These are phyloP conservation scores for Syrista parreyssii DNA, from an alignment of 2,888 invertebrate species.

Conservation along the genomic window DNA sequence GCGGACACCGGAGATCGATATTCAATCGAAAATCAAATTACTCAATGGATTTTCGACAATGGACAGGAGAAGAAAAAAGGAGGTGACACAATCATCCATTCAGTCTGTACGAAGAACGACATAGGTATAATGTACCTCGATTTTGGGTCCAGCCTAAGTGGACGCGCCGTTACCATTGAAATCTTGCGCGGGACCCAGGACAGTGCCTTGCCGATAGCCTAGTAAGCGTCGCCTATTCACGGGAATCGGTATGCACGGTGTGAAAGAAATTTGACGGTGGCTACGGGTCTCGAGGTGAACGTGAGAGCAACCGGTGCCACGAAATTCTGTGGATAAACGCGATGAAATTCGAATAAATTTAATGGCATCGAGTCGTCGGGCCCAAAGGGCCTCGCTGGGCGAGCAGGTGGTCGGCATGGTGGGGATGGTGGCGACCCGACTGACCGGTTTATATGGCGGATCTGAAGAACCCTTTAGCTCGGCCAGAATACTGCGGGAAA, in stretches of 20 bases:
- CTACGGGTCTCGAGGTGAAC: neutral
- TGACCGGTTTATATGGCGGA: slow-evolving; percentile 64
- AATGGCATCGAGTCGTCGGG: slow-evolving; percentile 47
- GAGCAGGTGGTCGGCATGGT: slow-evolving; percentile 60
- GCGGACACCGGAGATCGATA: neutral
- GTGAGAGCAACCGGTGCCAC: neutral
- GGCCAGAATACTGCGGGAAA: neutral
- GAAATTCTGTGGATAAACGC: slow-evolving; percentile 37
- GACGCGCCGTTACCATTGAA: neutral
- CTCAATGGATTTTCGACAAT: neutral
- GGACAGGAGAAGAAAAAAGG: neutral
- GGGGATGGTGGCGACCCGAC: slow-evolving; percentile 56
- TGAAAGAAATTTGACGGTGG: no score
- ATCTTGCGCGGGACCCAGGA: neutral
- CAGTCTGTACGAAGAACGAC: neutral
- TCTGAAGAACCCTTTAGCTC: slow-evolving; percentile 46
- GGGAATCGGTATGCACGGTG: neutral
- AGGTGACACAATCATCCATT: neutral
- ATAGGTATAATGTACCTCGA: neutral
- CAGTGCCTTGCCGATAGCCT: neutral
- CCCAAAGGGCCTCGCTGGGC: slow-evolving; percentile 45
- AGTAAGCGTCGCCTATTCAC: neutral
- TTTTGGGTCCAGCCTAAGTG: neutral
- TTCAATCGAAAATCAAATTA: neutral
- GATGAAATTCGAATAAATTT: slow-evolving; percentile 61